A percentile compares a stretch with the other conserved stretches of the same genome.
Conservation (phyloP, 2,113 vertebrate genomes). For the Sylvietta virens region DNA sequence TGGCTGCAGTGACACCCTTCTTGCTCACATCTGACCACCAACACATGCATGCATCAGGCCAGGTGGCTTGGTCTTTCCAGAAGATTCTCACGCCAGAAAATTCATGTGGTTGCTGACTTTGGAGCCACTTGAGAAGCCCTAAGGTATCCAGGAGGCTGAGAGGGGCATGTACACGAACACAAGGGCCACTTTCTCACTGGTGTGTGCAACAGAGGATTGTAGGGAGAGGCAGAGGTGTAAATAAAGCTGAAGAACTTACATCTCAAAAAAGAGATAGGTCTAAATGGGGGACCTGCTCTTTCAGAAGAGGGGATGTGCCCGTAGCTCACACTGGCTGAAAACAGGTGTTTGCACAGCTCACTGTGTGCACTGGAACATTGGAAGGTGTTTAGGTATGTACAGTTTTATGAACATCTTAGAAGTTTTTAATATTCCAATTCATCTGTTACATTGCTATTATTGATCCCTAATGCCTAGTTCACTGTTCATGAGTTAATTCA, state of each 20-base stretch:
- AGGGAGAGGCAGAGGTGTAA: background rate
- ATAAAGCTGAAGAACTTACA: background rate
- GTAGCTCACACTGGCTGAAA: background rate
- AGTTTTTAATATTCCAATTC: background rate
- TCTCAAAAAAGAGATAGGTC: background rate
- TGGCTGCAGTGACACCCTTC: background rate
- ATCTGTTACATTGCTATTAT: background rate
- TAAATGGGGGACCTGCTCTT: background rate
- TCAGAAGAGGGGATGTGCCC: background rate
- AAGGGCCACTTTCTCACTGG: fast-evolving
- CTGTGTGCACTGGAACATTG: fast-evolving
- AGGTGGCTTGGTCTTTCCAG: background rate
- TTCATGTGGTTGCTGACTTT: background rate
- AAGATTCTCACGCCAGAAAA: background rate
- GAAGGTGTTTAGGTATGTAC: background rate
- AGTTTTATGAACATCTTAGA: background rate
- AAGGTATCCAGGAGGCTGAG: background rate
- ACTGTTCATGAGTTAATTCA: background rate
- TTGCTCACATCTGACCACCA: background rate
- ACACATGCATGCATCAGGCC: background rate
- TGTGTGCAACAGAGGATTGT: background rate
- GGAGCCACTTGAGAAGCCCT: background rate
- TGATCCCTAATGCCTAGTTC: background rate
- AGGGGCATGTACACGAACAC: fast-evolving
- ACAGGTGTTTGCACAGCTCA: background rate